Percentiles rank a stretch among this genome's conserved stretches.
These are phyloP conservation scores for Dryococelus australis DNA, from an alignment of 2,888 invertebrate genomes.

Conservation along the genomic window DNA sequence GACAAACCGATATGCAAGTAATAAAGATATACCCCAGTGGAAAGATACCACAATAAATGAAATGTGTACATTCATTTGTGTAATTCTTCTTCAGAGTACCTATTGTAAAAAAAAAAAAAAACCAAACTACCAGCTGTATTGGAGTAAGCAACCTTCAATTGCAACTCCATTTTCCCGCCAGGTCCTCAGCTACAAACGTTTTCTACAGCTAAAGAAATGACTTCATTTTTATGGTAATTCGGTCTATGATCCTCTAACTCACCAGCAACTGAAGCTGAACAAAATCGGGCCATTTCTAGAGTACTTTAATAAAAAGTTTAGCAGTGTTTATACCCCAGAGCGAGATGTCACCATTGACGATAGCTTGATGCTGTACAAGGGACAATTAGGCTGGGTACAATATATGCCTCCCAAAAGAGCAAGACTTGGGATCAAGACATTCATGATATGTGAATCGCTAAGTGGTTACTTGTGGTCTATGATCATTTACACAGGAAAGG, in stretches of 20 bases:
- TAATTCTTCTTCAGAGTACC: slow-evolving; percentile 19
- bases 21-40: not conserved
- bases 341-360: not conserved
- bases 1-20: not conserved
- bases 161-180: slow-evolving; percentile 1
- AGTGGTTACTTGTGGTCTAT: not conserved
- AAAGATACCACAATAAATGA: not conserved
- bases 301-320: not conserved
- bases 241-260: not conserved
- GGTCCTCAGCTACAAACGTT: not conserved
- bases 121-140: slow-evolving; percentile 13
- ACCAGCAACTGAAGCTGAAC: slow-evolving; percentile 11
- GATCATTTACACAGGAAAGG: not conserved
- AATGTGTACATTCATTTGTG: not conserved
- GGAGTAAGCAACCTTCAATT: not conserved
- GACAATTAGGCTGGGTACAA: not conserved
- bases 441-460: not conserved
- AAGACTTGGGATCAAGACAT: not conserved
- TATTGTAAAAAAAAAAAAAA: slow-evolving; percentile 12
- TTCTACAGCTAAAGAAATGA: not conserved
- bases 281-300: not conserved
- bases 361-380: not conserved
- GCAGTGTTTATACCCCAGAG: not conserved
- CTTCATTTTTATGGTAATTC: not conserved
- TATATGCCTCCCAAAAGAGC: not conserved